Percentiles rank a stretch among this genome's conserved stretches.
phyloP scores from a whole-genome alignment of 2,113 vertebrate species.

The Clarias macrocephalus region DNA sequence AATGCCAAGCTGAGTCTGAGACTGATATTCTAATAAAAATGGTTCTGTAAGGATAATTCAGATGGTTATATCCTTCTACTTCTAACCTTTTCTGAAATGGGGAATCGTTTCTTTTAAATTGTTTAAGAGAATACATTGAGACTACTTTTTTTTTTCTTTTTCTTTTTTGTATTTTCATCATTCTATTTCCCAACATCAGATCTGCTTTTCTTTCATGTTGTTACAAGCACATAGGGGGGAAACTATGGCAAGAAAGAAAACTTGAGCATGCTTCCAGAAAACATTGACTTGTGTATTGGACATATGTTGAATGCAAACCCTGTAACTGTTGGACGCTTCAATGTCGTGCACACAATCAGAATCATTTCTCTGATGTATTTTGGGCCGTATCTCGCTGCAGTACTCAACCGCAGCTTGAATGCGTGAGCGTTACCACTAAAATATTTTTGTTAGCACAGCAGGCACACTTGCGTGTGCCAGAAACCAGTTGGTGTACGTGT shows the following conservation, averaged over 20 bases:
- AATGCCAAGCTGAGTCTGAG: not conserved
- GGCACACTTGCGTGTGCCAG: not conserved
- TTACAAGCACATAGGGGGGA: not conserved
- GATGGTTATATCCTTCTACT: not conserved
- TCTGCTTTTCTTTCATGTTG: not conserved
- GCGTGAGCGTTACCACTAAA: not conserved
- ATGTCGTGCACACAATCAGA: not conserved
- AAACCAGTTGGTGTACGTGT: constrained; percentile 13
- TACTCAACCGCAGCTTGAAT: not conserved
- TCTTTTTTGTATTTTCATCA: not conserved
- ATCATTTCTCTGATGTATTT: not conserved
- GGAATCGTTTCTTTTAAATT: not conserved
- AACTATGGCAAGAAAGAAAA: not conserved
- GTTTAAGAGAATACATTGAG: not conserved
- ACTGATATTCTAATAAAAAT: not conserved
- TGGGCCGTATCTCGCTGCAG: not conserved
- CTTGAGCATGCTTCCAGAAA: not conserved
- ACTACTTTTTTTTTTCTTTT: no score
- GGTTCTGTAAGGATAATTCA: not conserved
- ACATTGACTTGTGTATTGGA: not conserved
- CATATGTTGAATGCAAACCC: not conserved
- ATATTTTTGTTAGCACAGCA: constrained; percentile 11
- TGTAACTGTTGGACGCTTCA: not conserved
- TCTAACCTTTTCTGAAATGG: not conserved
- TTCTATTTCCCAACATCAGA: not conserved